phyloP scores from a whole-genome alignment of 2,113 vertebrate species.

The Zapus hudsonius region DNA sequence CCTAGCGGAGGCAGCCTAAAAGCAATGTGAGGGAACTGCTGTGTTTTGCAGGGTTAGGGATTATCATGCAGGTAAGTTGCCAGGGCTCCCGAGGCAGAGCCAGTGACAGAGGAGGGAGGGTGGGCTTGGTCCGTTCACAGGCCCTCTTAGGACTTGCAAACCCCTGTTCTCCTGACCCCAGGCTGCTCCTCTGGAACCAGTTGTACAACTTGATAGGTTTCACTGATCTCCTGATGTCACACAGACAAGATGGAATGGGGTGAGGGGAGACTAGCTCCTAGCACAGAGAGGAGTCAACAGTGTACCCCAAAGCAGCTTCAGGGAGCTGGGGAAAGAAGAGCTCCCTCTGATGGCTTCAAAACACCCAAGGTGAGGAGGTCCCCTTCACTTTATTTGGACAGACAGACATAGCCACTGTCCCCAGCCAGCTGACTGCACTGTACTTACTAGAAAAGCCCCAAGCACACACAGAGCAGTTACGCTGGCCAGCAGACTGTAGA shows the following conservation, averaged over 20 bases:
- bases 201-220: slow-evolving; percentile 74
- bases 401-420: neutral
- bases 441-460: neutral
- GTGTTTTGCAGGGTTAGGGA: too few relatives aligned
- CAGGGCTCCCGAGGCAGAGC: too few relatives aligned
- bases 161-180: slow-evolving; percentile 42
- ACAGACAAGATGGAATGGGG: slow-evolving; percentile 47
- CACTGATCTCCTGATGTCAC: slow-evolving; percentile 78
- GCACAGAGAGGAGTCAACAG: slow-evolving; percentile 12
- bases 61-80: too few relatives aligned
- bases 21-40: too few relatives aligned
- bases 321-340: neutral
- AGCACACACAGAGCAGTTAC: neutral
- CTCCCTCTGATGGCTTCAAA: slow-evolving; percentile 37
- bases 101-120: too few relatives aligned
- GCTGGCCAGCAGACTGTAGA: neutral
- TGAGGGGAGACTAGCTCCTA: slow-evolving; percentile 73
- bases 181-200: neutral
- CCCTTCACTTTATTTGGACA: slow-evolving; percentile 12
- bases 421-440: neutral
- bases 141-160: slow-evolving; percentile 75
- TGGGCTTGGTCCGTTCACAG: too few relatives aligned
- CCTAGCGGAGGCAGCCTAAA: too few relatives aligned
- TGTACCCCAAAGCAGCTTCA: slow-evolving; percentile 43
- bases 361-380: neutral